phyloP scores from a whole-genome alignment of 2,797 vertebrate genomes.

The Novumbra hubbsi region DNA sequence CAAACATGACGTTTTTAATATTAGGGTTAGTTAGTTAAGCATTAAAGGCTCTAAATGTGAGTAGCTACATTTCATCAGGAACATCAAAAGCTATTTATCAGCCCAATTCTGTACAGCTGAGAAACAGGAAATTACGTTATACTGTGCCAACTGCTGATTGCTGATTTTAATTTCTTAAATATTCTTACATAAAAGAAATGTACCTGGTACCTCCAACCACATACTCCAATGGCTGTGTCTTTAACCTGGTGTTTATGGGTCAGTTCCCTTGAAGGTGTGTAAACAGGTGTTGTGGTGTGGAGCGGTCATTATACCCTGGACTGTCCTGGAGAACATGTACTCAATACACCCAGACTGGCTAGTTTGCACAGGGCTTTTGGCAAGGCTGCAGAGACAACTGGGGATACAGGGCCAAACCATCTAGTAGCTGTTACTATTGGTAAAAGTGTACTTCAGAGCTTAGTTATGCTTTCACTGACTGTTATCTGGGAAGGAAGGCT shows the following conservation, averaged over 20 bases:
- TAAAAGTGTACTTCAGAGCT: neutral
- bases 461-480: neutral
- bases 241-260: conserved; percentile 3
- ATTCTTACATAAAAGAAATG: too few species aligned
- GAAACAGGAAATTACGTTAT: too few species aligned
- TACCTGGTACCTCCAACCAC: too few species aligned
- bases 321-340: neutral
- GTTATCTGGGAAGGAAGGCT: neutral
- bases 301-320: neutral
- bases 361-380: neutral
- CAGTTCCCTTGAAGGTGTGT: neutral
- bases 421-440: neutral
- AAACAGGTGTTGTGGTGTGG: neutral
- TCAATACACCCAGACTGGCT: neutral
- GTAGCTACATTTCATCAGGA: too few species aligned
- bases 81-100: too few species aligned
- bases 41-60: too few species aligned
- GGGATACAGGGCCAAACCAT: neutral
- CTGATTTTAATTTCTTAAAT: too few species aligned
- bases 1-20: too few species aligned
- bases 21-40: too few species aligned
- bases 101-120: too few species aligned
- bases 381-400: neutral
- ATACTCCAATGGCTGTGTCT: neutral
- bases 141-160: too few species aligned